Conservation (phyloP, 2,113 vertebrate species). For the Ptychochromis oligacanthus region DNA sequence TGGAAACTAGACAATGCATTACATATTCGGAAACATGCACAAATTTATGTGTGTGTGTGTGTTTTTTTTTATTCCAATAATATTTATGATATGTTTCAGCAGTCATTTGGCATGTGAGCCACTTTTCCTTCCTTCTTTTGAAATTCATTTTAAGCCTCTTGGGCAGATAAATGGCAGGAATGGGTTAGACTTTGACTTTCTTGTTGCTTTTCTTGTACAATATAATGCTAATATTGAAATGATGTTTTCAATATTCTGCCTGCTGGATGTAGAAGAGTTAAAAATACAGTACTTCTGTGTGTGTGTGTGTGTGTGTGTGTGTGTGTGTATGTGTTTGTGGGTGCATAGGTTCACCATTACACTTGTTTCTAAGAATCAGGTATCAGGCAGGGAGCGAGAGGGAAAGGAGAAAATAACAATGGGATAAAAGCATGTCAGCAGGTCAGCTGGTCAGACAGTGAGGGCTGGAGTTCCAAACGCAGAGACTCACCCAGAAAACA, state of each 20-base stretch:
- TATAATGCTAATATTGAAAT: background rate
- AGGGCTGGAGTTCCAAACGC: constrained; percentile 42
- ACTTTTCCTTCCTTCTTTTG: constrained; percentile 1
- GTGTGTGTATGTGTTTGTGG: background rate
- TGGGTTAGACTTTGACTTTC: background rate
- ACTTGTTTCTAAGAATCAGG: constrained; percentile 5
- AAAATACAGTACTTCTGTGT: background rate
- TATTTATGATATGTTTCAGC: background rate
- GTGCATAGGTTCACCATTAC: background rate
- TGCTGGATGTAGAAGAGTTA: background rate
- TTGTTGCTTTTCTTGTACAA: background rate
- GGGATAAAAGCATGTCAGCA: constrained; percentile 50
- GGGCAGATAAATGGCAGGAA: background rate
- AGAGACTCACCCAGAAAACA: constrained; percentile 42
- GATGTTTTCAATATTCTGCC: background rate
- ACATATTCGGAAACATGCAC: background rate
- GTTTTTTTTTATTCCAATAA: fast-evolving
- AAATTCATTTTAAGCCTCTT: background rate
- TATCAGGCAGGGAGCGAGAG: background rate
- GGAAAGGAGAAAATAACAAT: constrained; percentile 19
- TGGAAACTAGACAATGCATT: background rate
- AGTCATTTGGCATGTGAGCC: background rate
- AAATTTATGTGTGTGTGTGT: no score
- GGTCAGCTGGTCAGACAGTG: constrained; percentile 48
- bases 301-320: background rate